phyloP scores from a whole-genome alignment of 92 coral and sea anemone genomes.

The Phymanthus crucifer region DNA sequence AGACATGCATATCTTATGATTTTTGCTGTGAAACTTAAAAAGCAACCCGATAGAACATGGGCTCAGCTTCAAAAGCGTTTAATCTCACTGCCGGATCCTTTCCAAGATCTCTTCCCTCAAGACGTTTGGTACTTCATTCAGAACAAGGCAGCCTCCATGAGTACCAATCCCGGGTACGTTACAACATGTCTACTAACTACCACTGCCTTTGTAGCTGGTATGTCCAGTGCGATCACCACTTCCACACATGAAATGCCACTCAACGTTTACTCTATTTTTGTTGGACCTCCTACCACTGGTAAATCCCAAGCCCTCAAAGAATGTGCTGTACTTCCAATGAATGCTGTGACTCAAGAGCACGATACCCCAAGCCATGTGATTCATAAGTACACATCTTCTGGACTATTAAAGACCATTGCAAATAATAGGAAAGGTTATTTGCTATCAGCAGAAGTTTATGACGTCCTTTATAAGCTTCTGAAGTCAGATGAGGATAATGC shows the following conservation, averaged over 20 bases:
- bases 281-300: neutral
- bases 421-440: constrained; percentile 22
- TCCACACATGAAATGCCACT: neutral
- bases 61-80: constrained; percentile 35
- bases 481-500: constrained; percentile 48
- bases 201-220: neutral
- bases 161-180: constrained; percentile 13
- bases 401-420: constrained; percentile 31
- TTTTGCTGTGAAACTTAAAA: neutral
- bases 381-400: constrained; percentile 38
- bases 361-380: constrained; percentile 14
- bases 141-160: constrained; percentile 6
- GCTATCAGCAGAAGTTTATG: constrained; percentile 38
- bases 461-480: constrained; percentile 31
- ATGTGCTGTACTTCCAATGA: neutral
- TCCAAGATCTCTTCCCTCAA: constrained; percentile 13
- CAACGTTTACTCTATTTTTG: too few species aligned
- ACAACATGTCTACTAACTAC: constrained; percentile 4
- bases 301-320: neutral
- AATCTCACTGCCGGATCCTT: constrained; percentile 37
- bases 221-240: neutral
- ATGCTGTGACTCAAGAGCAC: neutral
- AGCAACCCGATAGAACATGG: constrained; percentile 40
- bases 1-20: neutral
- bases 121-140: constrained; percentile 4